Evolutionary conservation across 2,797 vertebrate species (phyloP).

Genomic region (Bucorvus abyssinicus): DNA sequence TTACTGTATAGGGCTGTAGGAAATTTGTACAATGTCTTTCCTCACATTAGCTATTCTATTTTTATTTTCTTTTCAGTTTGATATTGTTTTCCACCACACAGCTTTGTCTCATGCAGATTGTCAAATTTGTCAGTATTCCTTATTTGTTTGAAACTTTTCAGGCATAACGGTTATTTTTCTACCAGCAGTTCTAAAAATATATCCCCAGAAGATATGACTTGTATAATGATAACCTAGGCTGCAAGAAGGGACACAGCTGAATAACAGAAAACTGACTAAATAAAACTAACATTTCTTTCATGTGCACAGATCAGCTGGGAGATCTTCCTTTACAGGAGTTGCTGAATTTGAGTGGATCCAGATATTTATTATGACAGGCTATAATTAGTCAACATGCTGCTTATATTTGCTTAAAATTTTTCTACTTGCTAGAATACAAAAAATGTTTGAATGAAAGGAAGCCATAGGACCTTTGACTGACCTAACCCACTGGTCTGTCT

Average conservation of each 20-base stretch:
- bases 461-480: background rate
- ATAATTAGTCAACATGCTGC: background rate
- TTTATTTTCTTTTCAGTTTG: conserved; percentile 10
- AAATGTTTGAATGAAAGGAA: background rate
- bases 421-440: background rate
- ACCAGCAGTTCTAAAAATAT: conserved; percentile 11
- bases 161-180: conserved; percentile 3
- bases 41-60: background rate
- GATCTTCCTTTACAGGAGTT: background rate
- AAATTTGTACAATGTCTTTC: background rate
- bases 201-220: background rate
- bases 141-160: conserved; percentile 38
- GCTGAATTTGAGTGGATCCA: background rate
- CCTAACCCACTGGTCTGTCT: background rate
- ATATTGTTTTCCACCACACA: background rate
- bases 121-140: conserved; percentile 27
- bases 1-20: background rate
- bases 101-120: background rate
- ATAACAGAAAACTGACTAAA: background rate
- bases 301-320: background rate
- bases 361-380: background rate
- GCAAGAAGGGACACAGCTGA: background rate
- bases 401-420: background rate
- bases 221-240: conserved; percentile 1
- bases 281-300: background rate